phyloP scores from a whole-genome alignment of 2,113 vertebrate genomes.

The Isichthys henryi region DNA sequence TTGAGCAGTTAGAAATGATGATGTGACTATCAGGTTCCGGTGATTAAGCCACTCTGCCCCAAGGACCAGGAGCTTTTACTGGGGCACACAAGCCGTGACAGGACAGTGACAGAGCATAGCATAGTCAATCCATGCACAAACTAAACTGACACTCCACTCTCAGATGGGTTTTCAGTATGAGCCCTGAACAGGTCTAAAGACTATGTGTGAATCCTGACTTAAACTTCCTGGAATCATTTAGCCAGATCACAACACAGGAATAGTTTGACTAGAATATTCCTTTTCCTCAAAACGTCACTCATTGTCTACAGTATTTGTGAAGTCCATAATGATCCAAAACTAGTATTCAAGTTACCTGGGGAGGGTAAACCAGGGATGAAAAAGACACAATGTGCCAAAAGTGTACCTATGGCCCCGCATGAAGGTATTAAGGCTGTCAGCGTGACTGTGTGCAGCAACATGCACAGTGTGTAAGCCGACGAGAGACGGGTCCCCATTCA shows the following conservation, averaged over 20 bases:
- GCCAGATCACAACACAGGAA: neutral
- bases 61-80: neutral
- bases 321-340: neutral
- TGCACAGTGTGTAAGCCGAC: neutral
- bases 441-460: neutral
- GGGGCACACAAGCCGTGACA: neutral
- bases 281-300: neutral
- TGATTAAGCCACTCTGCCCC: neutral
- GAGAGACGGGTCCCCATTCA: constrained; percentile 49
- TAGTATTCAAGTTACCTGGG: neutral
- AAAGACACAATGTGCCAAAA: neutral
- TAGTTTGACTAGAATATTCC: neutral
- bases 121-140: neutral
- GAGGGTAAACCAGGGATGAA: neutral
- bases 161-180: neutral
- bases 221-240: neutral
- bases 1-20: neutral
- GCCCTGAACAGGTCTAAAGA: neutral
- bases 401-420: neutral
- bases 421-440: neutral
- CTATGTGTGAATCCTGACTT: neutral
- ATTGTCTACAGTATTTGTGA: neutral
- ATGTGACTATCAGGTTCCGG: neutral
- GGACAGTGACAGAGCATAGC: neutral
- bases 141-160: neutral